Evolutionary conservation across 1,140 invertebrate genomes (phyloP).

Genomic region (Euborellia annulipes): DNA sequence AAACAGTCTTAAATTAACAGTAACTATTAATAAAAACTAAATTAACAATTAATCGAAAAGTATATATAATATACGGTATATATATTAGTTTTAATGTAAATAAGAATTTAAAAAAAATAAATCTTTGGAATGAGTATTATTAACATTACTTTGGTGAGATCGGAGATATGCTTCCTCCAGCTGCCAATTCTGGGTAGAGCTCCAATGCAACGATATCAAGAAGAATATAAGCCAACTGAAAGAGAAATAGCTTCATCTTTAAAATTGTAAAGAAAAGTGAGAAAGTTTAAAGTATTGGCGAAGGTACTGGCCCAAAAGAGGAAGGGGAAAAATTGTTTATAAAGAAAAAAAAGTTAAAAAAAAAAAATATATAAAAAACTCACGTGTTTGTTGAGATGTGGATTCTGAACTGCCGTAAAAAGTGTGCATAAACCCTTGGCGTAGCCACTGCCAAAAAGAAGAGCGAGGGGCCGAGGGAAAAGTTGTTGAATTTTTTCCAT

Average conservation of each 20-base stretch:
- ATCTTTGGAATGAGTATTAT: too few relatives aligned
- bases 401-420: slow-evolving; percentile 7
- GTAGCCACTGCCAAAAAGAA: slow-evolving; percentile 3
- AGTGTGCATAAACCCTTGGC: slow-evolving; percentile 1
- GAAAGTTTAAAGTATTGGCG: too few relatives aligned
- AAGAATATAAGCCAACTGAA: slow-evolving; percentile 9
- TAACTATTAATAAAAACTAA: too few relatives aligned
- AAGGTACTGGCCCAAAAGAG: too few relatives aligned
- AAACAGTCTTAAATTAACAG: too few relatives aligned
- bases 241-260: not conserved
- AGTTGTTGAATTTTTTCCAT: slow-evolving; percentile 2
- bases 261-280: too few relatives aligned
- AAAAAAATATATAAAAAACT: not conserved
- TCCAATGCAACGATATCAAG: slow-evolving; percentile 6
- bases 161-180: slow-evolving; percentile 5
- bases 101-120: too few relatives aligned
- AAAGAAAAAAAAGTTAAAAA: not conserved
- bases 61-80: too few relatives aligned
- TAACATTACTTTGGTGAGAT: too few relatives aligned
- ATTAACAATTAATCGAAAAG: too few relatives aligned
- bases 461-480: slow-evolving; percentile 4
- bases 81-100: too few relatives aligned
- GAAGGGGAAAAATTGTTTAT: not conserved
- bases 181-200: slow-evolving; percentile 7
- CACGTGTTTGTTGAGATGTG: slow-evolving; percentile 9